These are phyloP conservation scores for Lota lota DNA, from an alignment of 2,113 vertebrate species.

Conservation along the genomic window DNA sequence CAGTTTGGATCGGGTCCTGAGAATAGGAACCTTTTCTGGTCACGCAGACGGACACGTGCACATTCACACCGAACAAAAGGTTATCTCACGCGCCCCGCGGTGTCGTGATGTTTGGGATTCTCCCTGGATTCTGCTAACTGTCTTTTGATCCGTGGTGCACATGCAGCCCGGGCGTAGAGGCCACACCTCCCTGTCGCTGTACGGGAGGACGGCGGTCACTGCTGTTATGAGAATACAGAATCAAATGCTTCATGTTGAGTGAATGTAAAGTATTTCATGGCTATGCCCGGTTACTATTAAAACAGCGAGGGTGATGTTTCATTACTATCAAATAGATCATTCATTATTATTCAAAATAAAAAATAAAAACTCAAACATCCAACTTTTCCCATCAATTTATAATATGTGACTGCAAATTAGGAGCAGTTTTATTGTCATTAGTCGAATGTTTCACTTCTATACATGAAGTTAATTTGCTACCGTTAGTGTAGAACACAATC, in stretches of 20 bases:
- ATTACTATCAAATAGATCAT: too few species aligned
- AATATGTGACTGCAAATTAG: too few species aligned
- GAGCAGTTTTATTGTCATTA: too few species aligned
- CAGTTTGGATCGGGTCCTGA: slow-evolving; percentile 48
- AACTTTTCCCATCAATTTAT: too few species aligned
- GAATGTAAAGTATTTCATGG: too few species aligned
- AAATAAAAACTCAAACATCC: too few species aligned
- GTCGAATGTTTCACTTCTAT: too few species aligned
- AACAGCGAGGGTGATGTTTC: too few species aligned
- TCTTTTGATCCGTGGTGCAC: slow-evolving; percentile 52
- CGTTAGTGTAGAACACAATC: too few species aligned
- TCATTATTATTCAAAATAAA: too few species aligned
- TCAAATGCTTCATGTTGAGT: neutral
- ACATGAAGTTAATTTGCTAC: too few species aligned
- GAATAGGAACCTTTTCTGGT: slow-evolving; percentile 39
- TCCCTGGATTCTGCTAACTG: slow-evolving; percentile 43
- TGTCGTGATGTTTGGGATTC: slow-evolving; percentile 37
- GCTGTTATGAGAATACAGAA: neutral
- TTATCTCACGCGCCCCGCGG: slow-evolving; percentile 36
- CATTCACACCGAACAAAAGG: neutral
- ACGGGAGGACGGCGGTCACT: neutral
- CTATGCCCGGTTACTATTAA: too few species aligned
- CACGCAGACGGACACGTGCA: slow-evolving; percentile 20
- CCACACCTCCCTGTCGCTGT: slow-evolving; percentile 35
- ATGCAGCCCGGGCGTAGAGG: slow-evolving; percentile 42